These are phyloP conservation scores for Aphaenogaster rudis DNA, from an alignment of 1,140 invertebrate species.

Conservation along the genomic window DNA sequence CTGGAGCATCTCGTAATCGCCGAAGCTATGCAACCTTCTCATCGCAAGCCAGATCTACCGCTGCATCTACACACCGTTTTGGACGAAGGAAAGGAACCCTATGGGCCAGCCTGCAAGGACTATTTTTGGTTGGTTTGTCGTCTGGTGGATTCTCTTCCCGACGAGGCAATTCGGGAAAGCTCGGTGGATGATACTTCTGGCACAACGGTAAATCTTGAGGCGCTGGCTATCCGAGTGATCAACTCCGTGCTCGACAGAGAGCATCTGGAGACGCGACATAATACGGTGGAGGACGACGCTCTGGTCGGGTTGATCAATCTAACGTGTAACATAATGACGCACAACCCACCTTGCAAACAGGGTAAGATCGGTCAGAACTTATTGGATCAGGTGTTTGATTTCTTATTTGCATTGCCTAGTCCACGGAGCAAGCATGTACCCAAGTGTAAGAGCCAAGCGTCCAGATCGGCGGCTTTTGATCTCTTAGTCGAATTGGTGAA, in stretches of 20 bases:
- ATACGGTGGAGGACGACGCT: constrained; percentile 95
- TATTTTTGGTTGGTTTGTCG: constrained; percentile 97
- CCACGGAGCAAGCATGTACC: constrained; percentile 94
- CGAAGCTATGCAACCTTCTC: constrained; percentile 93
- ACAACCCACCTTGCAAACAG: constrained; percentile 95
- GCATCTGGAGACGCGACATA: constrained; percentile 93
- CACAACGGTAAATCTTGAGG: constrained; percentile 90
- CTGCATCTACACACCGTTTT: constrained; percentile 88
- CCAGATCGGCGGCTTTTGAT: constrained; percentile 96
- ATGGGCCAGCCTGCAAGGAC: constrained; percentile 96
- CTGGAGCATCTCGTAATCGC: constrained; percentile 93
- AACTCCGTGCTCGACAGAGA: constrained; percentile 92
- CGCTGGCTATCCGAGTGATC: constrained; percentile 92
- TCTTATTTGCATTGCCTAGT: constrained; percentile 96
- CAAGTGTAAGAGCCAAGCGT: constrained; percentile 96
- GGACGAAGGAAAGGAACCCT: constrained; percentile 96
- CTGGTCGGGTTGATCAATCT: constrained; percentile 95
- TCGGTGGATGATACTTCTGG: constrained; percentile 87
- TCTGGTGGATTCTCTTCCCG: constrained; percentile 94
- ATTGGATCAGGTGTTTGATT: constrained; percentile 93
- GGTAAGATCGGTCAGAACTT: constrained; percentile 92
- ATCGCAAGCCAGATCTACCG: constrained; percentile 84
- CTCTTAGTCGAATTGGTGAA: constrained; percentile 95
- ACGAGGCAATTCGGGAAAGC: constrained; percentile 92
- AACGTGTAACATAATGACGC: constrained; percentile 94